Evolutionary conservation across 1,140 invertebrate genomes (phyloP), one percentile per base, ranked within the genome.

Genomic region (Drosophila oshimai): DNA sequence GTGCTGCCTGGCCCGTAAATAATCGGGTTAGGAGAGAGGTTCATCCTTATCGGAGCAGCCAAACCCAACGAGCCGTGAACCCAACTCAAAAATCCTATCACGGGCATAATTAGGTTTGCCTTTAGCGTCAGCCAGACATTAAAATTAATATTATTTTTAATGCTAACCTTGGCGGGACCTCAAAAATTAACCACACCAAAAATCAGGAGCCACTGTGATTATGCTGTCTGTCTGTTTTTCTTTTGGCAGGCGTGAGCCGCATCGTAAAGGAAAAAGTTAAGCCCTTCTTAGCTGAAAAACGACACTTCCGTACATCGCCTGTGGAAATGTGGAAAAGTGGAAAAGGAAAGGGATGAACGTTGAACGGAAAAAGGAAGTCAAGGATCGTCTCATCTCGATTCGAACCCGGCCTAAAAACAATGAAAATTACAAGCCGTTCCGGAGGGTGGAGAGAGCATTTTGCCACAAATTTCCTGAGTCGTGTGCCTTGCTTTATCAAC

Each of bases 271-370:
- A 65, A 65, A 73, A 81, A 74, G 73, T 80, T 76, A 70, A 81
- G 74, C 83, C 83, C 77, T 88, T 77, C 74, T 87, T 81, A 69
- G 55, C 64, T 81, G 83, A 81, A 83, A 88, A 87, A 88, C 79
- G 81, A 87, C 81, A 87, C 81, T 87, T 87, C 81, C 81, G 74
- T 67, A 46, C 20, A 47, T n/a, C 24, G 17, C n/a, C 28, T 18
- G 12, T 17, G 39, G 34, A 6, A 42, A 54, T 24, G 44, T 17
- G 24, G 50, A 42, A 42, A 34, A 34, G 13, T 17, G 45, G 22
- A 37, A 55, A 45, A 26, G 33, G 49, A 74, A 74, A 77, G 58
- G 54, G 61, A 71, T 68, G 65, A 64, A 33, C 22, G 54, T 13
- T 12, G 12, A 9, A n/a, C n/a, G 29, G n/a, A 45, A n/a, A n/a